Evolutionary conservation across 2,888 invertebrate species (phyloP).

Genomic region (Andricus curvator): DNA sequence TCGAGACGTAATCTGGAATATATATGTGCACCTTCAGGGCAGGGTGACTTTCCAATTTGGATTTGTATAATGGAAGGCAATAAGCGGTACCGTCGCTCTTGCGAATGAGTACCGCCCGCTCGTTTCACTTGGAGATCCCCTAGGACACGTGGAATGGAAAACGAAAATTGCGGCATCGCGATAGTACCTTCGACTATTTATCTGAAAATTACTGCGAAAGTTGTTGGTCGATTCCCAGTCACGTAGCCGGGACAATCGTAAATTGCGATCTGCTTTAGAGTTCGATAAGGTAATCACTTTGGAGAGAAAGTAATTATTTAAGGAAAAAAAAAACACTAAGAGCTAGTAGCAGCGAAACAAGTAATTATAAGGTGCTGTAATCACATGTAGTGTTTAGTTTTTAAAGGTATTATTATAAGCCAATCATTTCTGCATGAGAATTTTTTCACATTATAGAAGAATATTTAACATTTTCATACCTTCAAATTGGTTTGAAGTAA

Average conservation of each 20-base stretch:
- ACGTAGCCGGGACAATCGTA: slow-evolving; percentile 10
- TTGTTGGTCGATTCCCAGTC: slow-evolving; percentile 13
- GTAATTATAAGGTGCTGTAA: background rate
- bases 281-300: slow-evolving; percentile 15
- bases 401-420: no score
- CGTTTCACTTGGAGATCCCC: slow-evolving; percentile 26
- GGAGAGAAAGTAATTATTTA: background rate
- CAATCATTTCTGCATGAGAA: background rate
- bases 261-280: background rate
- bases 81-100: slow-evolving; percentile 43
- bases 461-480: no score
- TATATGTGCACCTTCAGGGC: slow-evolving; percentile 31
- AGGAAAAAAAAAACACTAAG: background rate
- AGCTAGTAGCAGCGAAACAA: background rate
- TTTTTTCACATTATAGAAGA: background rate
- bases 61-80: slow-evolving; percentile 49
- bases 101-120: slow-evolving; percentile 28
- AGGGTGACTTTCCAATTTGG: slow-evolving; percentile 47
- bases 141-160: slow-evolving; percentile 34
- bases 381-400: no score
- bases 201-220: slow-evolving; percentile 37
- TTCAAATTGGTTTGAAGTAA: no score
- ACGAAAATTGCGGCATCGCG: slow-evolving; percentile 35
- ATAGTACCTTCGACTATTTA: slow-evolving; percentile 32
- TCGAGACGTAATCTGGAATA: background rate